These are phyloP conservation scores for Seira sanloemensis DNA, from an alignment of 2,888 invertebrate species.

Conservation along the genomic window DNA sequence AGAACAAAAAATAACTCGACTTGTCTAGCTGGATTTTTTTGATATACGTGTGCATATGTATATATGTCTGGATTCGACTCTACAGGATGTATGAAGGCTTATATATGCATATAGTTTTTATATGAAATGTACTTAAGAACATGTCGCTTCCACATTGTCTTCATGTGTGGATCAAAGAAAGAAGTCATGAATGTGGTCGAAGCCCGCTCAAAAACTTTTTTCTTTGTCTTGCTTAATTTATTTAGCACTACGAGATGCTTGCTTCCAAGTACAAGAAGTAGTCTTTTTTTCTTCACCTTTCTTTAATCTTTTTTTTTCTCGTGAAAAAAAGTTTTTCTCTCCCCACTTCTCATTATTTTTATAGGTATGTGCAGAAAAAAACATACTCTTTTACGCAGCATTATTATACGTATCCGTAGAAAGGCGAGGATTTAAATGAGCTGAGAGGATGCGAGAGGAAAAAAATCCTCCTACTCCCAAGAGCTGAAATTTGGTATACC, in stretches of 20 bases:
- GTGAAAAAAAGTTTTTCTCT: neutral
- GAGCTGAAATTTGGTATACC: neutral
- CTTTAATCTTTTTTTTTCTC: neutral
- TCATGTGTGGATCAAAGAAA: slow-evolving; percentile 5
- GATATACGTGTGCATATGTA: neutral
- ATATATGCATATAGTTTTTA: neutral
- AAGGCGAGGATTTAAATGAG: neutral
- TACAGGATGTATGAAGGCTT: neutral
- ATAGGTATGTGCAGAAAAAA: slow-evolving; percentile 3
- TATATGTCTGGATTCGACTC: neutral
- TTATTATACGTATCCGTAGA: neutral
- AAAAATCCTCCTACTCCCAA: neutral
- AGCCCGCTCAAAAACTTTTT: slow-evolving; percentile 57
- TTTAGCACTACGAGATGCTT: slow-evolving; percentile 38
- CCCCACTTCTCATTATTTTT: neutral
- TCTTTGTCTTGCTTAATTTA: slow-evolving; percentile 54
- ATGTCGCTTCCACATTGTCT: slow-evolving; percentile 16
- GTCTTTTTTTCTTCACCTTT: neutral
- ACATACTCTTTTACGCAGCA: slow-evolving; percentile 7
- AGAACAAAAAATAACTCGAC: slow-evolving; percentile 9
- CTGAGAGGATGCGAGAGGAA: neutral
- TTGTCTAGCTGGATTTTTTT: slow-evolving; percentile 51
- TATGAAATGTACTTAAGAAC: neutral
- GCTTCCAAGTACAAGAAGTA: neutral
- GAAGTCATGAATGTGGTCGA: slow-evolving; percentile 53